Conservation (phyloP, 2,113 vertebrate species). For the Numenius arquata region DNA sequence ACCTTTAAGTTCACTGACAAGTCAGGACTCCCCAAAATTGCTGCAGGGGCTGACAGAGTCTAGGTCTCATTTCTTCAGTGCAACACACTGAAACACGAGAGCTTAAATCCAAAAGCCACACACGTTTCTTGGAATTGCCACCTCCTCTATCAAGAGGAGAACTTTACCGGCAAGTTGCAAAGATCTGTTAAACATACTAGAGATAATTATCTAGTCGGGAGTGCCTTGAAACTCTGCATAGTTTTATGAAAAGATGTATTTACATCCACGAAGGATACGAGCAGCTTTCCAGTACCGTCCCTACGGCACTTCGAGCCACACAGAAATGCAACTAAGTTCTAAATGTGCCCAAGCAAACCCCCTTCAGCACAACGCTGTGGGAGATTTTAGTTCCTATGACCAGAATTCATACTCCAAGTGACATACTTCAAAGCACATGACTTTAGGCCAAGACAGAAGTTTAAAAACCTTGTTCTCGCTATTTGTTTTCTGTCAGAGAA, state of each 20-base stretch:
- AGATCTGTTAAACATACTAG: not conserved
- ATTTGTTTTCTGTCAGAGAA: not conserved
- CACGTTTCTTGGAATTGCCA: accelerated
- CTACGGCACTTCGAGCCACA: not conserved
- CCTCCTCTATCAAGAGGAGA: not conserved
- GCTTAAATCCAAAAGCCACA: not conserved
- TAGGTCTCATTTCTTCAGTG: not conserved
- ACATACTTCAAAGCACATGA: too few relatives aligned
- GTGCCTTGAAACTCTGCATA: not conserved
- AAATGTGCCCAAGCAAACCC: not conserved
- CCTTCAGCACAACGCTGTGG: not conserved
- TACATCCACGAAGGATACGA: not conserved
- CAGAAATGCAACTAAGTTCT: not conserved
- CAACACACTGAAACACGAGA: not conserved
- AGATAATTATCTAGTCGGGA: not conserved
- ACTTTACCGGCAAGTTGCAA: not conserved
- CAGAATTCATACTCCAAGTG: not conserved
- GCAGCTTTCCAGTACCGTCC: not conserved
- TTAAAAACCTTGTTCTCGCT: not conserved
- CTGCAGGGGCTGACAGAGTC: not conserved
- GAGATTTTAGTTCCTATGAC: not conserved
- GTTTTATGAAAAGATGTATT: not conserved
- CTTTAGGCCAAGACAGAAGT: not conserved
- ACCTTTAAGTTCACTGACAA: not conserved
- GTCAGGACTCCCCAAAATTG: not conserved